Base-by-base conservation (phyloP, 2,113 vertebrate genomes). In the Eurystomus gularis region DNA sequence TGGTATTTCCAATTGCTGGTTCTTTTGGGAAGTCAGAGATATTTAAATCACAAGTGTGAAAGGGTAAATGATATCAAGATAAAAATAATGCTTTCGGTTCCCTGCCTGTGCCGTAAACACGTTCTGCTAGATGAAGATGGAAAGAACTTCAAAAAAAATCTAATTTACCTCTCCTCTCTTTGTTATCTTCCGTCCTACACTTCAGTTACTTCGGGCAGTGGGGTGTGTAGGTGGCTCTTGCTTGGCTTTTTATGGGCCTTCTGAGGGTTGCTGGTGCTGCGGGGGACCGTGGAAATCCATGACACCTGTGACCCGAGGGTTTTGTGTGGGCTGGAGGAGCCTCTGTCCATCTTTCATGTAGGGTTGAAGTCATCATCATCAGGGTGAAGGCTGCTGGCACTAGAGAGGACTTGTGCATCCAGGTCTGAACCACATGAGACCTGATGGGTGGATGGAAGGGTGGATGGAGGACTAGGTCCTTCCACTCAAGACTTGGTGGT, bases 51-150 rank as follows among this genome's bases (percentile, higher is more conserved):
- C 52, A 55, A 96, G 86, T 92, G 80, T 39, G 83, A 94, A 96
- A 96, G 96, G 95, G 86, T 96, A 94, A 96, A 94, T 96, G 90
- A 94, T 92, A 93, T 86, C 86, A 83, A 84, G 96, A 95, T 94
- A 95, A 97, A 96, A 96, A 95, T 96, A 88, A 86, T 66, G 40
- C 68, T 91, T 94, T 91, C 0, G 0, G 44, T 86, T 95, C 81
- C 17, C 61, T 92, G 69, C 86, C 46, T 66, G 44, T 89, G 37
- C 71, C 65, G 24, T 89, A 87, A 94, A 89, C 64, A 65, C 86
- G 23, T 96, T 94, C 91, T 88, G 92, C 46, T 82, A 8, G 10
- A 82, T 65, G 51, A 42, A 89, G 94, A 77, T 72, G 77, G 65
- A 79, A 93, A 79, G 52, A 93, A 61, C 52, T 54, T 29, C 16